Base-by-base conservation (phyloP, 2,113 vertebrate species). In the Corydoras sp. region DNA sequence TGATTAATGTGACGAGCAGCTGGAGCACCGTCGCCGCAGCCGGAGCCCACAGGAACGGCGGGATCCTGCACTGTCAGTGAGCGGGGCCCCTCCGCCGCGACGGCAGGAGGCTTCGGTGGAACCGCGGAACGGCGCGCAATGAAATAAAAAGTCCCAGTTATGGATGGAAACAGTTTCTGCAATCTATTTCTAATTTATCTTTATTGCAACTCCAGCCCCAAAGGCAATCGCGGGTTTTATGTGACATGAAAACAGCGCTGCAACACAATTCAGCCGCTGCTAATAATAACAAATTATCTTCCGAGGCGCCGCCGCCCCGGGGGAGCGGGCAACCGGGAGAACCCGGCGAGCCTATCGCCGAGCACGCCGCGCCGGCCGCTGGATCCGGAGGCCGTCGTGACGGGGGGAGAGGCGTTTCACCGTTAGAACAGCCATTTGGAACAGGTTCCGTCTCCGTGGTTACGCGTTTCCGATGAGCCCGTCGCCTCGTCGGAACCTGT, bases 161-260 rank as follows among this genome's bases (percentile, higher is more conserved):
- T 76, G 80, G 78, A 75, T 79, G 75, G 75, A 79, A 83, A 79
- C 75, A 72, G 70, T 69, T 76, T 79, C 68, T 75, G 75, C 73
- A 83, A 83, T 83, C 77, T 81, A 82, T 81, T 82, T 82, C 77
- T 79, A 83, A 79, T 82, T 82, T 81, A 79, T 82, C 79, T 81
- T 83, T 83, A 83, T 82, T 83, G 77, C 82, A 81, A 61, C 75
- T 71, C 62, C 74, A 74, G 77, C 70, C 82, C 82, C 78, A 76
- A 59, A 76, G 78, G 82, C 82, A 78, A 80, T 79, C 79, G 79
- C 73, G 58, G 72, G 76, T 71, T 78, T 73, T 65, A 68, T 76
- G 75, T 77, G 69, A 79, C 76, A 80, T 67, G 62, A 76, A 74
- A 77, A 77, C 65, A 67, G 72, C 58, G 72, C 71, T 76, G 73